A percentile compares a stretch with the other conserved stretches of the same genome.
Conservation (phyloP, 2,888 invertebrate genomes). For the Imbricaverruca yamaguchii region DNA sequence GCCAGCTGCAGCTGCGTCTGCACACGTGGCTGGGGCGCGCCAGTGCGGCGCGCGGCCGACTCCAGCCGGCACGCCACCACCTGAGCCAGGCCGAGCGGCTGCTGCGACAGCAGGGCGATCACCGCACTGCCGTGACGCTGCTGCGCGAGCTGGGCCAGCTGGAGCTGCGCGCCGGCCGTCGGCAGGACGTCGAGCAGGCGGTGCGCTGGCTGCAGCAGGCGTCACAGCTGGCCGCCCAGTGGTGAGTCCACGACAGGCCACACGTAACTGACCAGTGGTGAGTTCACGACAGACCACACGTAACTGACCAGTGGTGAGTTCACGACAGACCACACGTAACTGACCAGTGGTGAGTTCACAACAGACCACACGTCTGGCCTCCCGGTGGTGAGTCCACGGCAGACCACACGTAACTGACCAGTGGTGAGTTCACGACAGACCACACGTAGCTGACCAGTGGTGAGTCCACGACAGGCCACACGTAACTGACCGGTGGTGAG, state of each 20-base stretch:
- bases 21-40: not conserved
- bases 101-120: not conserved
- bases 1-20: not conserved
- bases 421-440: too few relatives aligned
- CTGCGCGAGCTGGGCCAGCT: constrained; percentile 4
- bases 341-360: not conserved
- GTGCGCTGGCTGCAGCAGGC: not conserved
- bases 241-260: not conserved
- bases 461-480: not conserved
- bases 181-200: not conserved
- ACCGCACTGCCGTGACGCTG: not conserved
- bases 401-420: too few relatives aligned
- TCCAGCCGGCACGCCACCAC: not conserved
- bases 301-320: not conserved
- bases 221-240: not conserved
- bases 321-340: not conserved
- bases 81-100: not conserved
- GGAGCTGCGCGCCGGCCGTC: not conserved
- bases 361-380: too few relatives aligned
- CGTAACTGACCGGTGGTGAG: not conserved
- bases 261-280: not conserved
- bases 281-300: not conserved
- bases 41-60: not conserved
- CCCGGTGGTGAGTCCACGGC: too few relatives aligned
- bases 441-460: too few relatives aligned